Evolutionary conservation across 1,140 invertebrate species (phyloP).

Genomic region (Cydia pomonella): DNA sequence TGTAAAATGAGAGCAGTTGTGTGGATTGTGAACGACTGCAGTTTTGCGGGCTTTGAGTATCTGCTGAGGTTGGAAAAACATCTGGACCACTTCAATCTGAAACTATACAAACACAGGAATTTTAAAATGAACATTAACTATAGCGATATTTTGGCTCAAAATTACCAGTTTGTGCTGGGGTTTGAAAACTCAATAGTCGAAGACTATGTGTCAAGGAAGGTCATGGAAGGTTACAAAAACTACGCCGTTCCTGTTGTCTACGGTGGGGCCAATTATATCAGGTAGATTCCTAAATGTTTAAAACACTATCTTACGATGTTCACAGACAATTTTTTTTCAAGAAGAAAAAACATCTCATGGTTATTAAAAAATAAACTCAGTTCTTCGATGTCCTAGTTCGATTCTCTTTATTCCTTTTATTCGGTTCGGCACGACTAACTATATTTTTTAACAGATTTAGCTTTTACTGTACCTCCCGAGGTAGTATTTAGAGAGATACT

Average conservation of each 20-base stretch:
- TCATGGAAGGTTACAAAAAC: constrained; percentile 78
- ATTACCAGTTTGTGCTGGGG: constrained; percentile 85
- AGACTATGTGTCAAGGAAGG: constrained; percentile 85
- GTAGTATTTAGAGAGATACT: no score
- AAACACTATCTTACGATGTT: neutral
- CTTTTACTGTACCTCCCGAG: no score
- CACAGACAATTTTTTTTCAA: no score
- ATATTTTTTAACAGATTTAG: no score
- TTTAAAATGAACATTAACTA: constrained; percentile 51
- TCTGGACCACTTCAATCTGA: constrained; percentile 66
- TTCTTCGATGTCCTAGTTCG: no score
- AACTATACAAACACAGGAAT: constrained; percentile 85
- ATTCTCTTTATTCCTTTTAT: no score
- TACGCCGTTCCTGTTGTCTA: constrained; percentile 80
- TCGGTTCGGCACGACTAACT: no score
- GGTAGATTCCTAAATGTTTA: constrained; percentile 42
- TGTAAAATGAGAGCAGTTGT: constrained; percentile 75
- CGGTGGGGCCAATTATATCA: constrained; percentile 61
- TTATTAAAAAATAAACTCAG: no score
- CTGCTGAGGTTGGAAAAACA: constrained; percentile 81
- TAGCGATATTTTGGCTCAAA: constrained; percentile 58
- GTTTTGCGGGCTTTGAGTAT: constrained; percentile 80
- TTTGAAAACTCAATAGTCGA: constrained; percentile 84
- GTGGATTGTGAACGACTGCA: constrained; percentile 85
- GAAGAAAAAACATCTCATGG: no score